A percentile compares a stretch with the other conserved stretches of the same genome.
Conservation (phyloP, 2,888 invertebrate species). For the Drosophila subquinaria region DNA sequence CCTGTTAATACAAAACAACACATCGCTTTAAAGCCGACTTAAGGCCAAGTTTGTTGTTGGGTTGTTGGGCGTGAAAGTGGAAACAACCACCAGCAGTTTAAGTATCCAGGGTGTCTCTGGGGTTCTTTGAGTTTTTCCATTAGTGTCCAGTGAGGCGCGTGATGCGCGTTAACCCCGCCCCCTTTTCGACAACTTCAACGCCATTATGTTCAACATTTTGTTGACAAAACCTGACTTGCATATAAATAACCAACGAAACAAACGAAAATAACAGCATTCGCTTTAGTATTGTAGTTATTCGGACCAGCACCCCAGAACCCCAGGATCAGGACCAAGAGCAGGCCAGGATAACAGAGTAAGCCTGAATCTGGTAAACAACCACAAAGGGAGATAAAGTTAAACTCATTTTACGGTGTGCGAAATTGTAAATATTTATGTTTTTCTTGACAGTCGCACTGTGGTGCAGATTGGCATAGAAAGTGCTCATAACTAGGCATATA, state of each 20-base stretch:
- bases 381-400: conserved; percentile 78
- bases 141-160: conserved; percentile 76
- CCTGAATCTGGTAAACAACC: conserved; percentile 71
- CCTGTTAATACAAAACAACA: neutral
- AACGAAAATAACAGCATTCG: conserved; percentile 45
- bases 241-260: conserved; percentile 73
- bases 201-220: conserved; percentile 70
- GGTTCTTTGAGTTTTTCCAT: conserved; percentile 67
- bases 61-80: conserved; percentile 55
- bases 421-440: conserved; percentile 79
- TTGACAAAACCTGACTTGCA: conserved; percentile 81
- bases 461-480: neutral
- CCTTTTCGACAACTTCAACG: conserved; percentile 51
- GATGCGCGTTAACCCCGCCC: conserved; percentile 62
- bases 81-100: conserved; percentile 63
- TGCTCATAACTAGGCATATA: neutral
- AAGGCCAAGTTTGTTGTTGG: conserved; percentile 42
- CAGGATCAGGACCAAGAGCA: too few relatives aligned
- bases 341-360: conserved; percentile 37
- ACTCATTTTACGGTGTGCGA: conserved; percentile 78
- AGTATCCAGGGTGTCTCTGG: conserved; percentile 3
- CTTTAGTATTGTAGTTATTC: conserved; percentile 1
- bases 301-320: neutral
- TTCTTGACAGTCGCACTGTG: conserved; percentile 43
- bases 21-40: conserved; percentile 53